phyloP scores from a whole-genome alignment of 2,888 invertebrate species.

The Noctua janthe region DNA sequence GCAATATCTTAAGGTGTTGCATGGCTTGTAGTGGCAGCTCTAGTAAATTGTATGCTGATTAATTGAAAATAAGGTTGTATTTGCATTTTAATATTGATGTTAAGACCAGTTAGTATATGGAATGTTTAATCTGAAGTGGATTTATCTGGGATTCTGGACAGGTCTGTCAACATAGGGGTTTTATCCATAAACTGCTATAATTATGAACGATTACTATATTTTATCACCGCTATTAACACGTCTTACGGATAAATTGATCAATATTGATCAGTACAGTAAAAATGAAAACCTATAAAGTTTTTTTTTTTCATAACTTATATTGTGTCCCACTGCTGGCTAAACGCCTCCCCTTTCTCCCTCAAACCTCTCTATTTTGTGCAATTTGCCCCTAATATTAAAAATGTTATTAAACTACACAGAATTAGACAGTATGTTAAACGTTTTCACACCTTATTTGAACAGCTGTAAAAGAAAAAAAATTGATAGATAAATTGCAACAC shows the following conservation, averaged over 20 bases:
- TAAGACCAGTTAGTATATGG: not conserved
- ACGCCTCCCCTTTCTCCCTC: too few species aligned
- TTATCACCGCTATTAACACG: constrained; percentile 9
- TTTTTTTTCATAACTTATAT: too few species aligned
- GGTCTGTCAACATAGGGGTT: not conserved
- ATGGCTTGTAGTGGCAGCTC: not conserved
- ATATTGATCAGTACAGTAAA: not conserved
- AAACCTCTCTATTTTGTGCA: too few species aligned
- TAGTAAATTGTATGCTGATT: constrained; percentile 27
- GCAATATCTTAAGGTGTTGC: constrained; percentile 12
- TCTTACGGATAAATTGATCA: not conserved
- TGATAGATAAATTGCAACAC: not conserved
- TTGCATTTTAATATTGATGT: constrained; percentile 36
- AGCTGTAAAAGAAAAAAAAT: too few species aligned
- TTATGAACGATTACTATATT: not conserved
- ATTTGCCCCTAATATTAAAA: too few species aligned
- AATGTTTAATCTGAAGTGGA: not conserved
- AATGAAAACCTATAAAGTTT: not conserved
- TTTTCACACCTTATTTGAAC: not conserved
- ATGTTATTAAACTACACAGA: not conserved
- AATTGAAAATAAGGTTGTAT: constrained; percentile 24
- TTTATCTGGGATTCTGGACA: not conserved
- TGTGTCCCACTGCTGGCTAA: too few species aligned
- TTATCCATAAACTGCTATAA: not conserved
- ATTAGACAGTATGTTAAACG: not conserved